Evolutionary conservation across 1,140 invertebrate genomes (phyloP).

Genomic region (Linepithema humile): DNA sequence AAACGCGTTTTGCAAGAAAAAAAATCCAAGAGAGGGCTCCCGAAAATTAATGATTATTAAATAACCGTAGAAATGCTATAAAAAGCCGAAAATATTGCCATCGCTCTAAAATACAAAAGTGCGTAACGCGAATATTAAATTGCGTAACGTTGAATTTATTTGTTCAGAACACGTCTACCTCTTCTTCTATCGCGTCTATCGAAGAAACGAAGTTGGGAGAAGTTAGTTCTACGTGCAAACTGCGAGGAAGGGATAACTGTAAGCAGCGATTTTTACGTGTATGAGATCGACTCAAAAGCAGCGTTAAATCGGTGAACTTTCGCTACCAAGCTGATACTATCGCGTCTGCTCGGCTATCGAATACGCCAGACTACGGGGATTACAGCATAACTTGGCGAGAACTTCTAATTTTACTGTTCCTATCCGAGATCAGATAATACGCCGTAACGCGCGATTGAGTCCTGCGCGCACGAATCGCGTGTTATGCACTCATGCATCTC

Average conservation of each 20-base stretch:
- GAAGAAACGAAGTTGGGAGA: neutral
- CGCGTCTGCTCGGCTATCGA: neutral
- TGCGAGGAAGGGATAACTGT: neutral
- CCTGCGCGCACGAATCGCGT: neutral
- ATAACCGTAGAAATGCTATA: neutral
- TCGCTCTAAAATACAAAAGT: neutral
- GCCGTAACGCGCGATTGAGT: neutral
- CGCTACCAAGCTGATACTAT: neutral
- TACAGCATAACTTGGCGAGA: neutral
- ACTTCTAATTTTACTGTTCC: slow-evolving; percentile 30
- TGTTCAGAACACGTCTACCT: neutral
- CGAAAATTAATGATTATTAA: slow-evolving; percentile 13
- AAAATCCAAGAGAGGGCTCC: neutral
- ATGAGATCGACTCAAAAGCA: neutral
- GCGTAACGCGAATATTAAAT: neutral
- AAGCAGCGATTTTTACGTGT: slow-evolving; percentile 21
- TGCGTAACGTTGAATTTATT: neutral
- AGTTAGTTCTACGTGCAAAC: neutral
- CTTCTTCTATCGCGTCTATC: neutral
- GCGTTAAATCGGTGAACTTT: slow-evolving; percentile 17
- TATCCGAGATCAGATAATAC: slow-evolving; percentile 6
- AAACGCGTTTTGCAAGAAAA: neutral
- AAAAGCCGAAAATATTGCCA: neutral
- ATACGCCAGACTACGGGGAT: neutral
- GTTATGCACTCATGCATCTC: neutral